Evolutionary conservation across 2,888 invertebrate genomes (phyloP).

Genomic region (Lepidonotus clava): DNA sequence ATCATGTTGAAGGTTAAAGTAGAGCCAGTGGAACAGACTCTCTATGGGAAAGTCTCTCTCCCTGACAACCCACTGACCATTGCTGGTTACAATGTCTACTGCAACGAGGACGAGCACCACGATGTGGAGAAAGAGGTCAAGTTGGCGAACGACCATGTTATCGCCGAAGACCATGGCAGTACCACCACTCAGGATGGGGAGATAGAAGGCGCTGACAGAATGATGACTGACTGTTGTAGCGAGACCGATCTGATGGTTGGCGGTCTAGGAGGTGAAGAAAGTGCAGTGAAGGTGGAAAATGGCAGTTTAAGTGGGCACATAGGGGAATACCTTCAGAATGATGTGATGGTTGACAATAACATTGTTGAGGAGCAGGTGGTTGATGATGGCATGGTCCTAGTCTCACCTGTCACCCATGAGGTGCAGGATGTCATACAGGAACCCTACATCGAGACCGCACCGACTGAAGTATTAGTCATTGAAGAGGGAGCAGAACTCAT

Average conservation of each 20-base stretch:
- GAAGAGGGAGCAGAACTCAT: constrained; percentile 38
- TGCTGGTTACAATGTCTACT: constrained; percentile 44
- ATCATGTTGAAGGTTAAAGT: constrained; percentile 46
- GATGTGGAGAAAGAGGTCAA: neutral
- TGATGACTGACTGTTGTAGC: constrained; percentile 26
- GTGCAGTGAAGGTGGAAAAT: neutral
- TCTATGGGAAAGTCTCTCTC: constrained; percentile 44
- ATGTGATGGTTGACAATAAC: constrained; percentile 43
- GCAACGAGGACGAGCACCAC: constrained; percentile 8
- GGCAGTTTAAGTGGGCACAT: neutral
- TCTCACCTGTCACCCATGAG: neutral
- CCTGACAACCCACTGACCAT: constrained; percentile 40
- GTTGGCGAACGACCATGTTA: neutral
- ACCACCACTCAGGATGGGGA: neutral
- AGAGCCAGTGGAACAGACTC: constrained; percentile 34
- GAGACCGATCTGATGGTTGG: neutral
- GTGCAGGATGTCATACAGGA: neutral
- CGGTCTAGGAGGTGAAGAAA: neutral
- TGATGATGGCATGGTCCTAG: constrained; percentile 23
- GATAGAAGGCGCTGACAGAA: constrained; percentile 25
- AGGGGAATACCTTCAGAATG: constrained; percentile 1
- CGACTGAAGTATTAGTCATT: constrained; percentile 12
- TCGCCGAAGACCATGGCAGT: neutral
- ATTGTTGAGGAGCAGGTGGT: constrained; percentile 48
- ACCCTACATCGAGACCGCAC: constrained; percentile 2